Base-by-base conservation (phyloP, 2,888 invertebrate genomes). In the Aproaerema taeniolella region DNA sequence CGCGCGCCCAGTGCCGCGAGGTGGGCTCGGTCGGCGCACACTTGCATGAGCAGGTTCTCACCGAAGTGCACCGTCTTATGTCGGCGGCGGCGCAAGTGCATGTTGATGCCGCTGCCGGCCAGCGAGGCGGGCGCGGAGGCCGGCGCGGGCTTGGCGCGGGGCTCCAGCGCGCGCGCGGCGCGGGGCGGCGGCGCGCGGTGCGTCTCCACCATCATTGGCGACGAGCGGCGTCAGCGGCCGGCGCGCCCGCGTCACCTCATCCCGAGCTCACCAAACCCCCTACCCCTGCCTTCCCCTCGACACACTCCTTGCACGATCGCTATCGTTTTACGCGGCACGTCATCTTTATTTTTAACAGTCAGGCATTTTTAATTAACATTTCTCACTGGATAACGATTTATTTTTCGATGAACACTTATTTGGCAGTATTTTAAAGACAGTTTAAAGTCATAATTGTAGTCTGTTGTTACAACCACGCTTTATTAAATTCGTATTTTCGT, bases 51-150 rank as follows among this genome's bases (percentile, higher is more conserved):
- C 16, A 93, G 87, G 70, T 92, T 93, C 66, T 93, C 93, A 43
- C 93, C 93, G 66, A 93, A 93, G 74, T 93, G 93, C 36, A 93
- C 93, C 35, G 93, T 93, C 76, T 93, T 93, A 79, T 93, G 92
- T 43, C 93, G 89, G 39, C 92, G 89, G 42, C 93, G 89, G 38
- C 92, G 91, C 44, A 91, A 81, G 55, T 90, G 90, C 66, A 91
- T 85, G 53, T 75, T 71, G 55, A 73, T 79, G 60, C 75, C 78
- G 61, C 81, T 80, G 69, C 83, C 86, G 60, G 78, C 76, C 57
- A 78, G 80, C 55, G 88, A 90, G 50, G 85, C 70, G 51, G 89
- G 90, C 51, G 89, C 89, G 55, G 89, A 90, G 52, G 79, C 88
- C 54, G 53, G 68, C 67, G 55, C 88, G 89, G 65, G 82, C 80